Conservation (phyloP, 2,113 vertebrate species). For the Cyanoliseus patagonus region DNA sequence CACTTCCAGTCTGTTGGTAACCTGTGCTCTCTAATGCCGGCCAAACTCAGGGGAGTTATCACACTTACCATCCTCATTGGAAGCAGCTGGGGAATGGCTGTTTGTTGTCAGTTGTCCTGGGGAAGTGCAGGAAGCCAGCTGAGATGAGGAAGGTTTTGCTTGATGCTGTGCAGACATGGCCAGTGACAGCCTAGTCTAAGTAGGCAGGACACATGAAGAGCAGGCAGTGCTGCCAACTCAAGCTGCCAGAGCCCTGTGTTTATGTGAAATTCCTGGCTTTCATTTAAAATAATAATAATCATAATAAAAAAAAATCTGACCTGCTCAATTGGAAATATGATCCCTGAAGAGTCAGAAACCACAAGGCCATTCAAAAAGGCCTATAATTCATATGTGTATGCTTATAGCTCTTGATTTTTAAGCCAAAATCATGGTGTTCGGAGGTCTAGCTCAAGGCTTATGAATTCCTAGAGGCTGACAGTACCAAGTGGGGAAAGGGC, state of each 20-base stretch:
- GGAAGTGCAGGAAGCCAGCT: not conserved
- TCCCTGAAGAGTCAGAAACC: conserved; percentile 32
- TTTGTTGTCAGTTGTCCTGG: not conserved
- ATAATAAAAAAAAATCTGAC: conserved; percentile 51
- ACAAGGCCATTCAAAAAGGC: conserved; percentile 32
- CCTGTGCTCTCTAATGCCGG: not conserved
- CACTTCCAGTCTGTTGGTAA: not conserved
- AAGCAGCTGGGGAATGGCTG: not conserved
- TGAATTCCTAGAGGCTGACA: conserved; percentile 22
- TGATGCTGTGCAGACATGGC: not conserved
- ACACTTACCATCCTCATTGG: not conserved
- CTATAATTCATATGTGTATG: conserved; percentile 4
- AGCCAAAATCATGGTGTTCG: conserved; percentile 34
- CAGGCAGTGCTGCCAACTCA: not conserved
- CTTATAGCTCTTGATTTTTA: conserved; percentile 22
- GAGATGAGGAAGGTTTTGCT: not conserved
- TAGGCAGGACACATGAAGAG: not conserved
- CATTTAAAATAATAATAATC: conserved; percentile 54
- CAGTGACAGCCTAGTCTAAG: not conserved
- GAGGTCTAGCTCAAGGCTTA: not conserved
- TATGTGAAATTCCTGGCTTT: conserved; percentile 52
- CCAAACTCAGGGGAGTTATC: not conserved
- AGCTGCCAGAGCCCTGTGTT: conserved; percentile 35
- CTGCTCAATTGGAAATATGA: not conserved
- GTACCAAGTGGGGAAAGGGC: conserved; percentile 8